These are phyloP conservation scores for Sander lucioperca DNA, from an alignment of 2,113 vertebrate species.

Conservation along the genomic window DNA sequence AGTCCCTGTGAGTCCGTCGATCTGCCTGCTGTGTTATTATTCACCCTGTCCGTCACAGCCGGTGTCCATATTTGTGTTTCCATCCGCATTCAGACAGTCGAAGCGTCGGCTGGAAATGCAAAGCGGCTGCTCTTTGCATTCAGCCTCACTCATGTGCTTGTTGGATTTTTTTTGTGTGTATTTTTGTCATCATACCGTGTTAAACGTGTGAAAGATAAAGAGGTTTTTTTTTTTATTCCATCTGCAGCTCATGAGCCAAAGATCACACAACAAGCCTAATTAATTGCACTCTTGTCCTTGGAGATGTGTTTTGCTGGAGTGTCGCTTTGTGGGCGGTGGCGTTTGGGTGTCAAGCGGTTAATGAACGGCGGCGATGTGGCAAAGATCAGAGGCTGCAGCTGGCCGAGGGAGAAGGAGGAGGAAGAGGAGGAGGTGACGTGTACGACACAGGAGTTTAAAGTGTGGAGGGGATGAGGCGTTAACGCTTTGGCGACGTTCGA, in stretches of 20 bases:
- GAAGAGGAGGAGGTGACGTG: neutral
- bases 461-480: slow-evolving; percentile 46
- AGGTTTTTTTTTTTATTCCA: slow-evolving; percentile 33
- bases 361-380: slow-evolving; percentile 36
- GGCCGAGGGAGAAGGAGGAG: neutral
- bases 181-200: slow-evolving; percentile 39
- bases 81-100: slow-evolving; percentile 12
- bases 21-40: slow-evolving; percentile 51
- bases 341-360: slow-evolving; percentile 46
- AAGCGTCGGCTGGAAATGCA: slow-evolving; percentile 37
- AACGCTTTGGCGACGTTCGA: slow-evolving; percentile 14
- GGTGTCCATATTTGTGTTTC: slow-evolving; percentile 29
- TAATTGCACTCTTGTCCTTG: slow-evolving; percentile 60
- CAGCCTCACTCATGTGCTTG: slow-evolving; percentile 12
- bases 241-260: slow-evolving; percentile 50
- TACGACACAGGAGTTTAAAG: slow-evolving; percentile 23
- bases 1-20: slow-evolving; percentile 90
- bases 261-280: slow-evolving; percentile 65
- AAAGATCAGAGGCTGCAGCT: slow-evolving; percentile 34
- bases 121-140: slow-evolving; percentile 24
- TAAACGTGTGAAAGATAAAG: slow-evolving; percentile 53
- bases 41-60: slow-evolving; percentile 23
- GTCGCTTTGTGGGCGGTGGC: slow-evolving; percentile 57
- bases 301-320: slow-evolving; percentile 54
- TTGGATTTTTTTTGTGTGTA: neutral